Base-by-base conservation (phyloP, 2,888 invertebrate genomes). In the Pristionchus entomophagus region DNA sequence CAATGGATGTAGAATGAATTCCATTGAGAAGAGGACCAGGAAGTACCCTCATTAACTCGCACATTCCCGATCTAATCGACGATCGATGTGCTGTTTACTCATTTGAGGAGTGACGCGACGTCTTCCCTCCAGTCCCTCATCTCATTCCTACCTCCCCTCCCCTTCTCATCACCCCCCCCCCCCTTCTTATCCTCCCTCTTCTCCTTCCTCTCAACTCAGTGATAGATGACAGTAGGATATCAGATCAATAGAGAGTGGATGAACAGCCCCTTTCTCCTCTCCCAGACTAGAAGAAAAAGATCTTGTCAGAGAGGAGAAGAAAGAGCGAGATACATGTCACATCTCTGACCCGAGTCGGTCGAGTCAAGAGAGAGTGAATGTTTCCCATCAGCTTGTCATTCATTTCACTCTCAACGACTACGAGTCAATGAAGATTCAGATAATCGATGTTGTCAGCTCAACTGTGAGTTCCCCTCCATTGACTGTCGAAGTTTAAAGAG, bases 221-320 rank as follows among this genome's bases (percentile, higher is more conserved):
- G 69, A 69, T 69, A 69, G 69, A 69, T 69, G 69, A 69, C 69
- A 69, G 69, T 38, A 35, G 35, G 38, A 35, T 69, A 69, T 69
- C 69, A 69, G 69, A 69, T 69, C 69, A 69, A 69, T 69, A 69
- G 69, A n/a, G n/a, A 56, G 17, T 22, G 56, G n/a, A n/a, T 22
- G 69, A 69, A 69, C 41, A 41, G 51, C 78, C 78, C 51, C 45
- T 35, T 14, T 41, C 78, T 78, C 78, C 41, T 78, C 78, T 49
- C 22, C 12, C 29, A 41, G 41, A 26, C 32, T 12, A 59, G 29
- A 29, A 26, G 62, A 69, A 41, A 69, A 69, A 69, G 69, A 69
- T 69, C 69, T 69, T 69, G 69, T 69, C 41, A 78, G 29, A 14
- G 65, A 65, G 65, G n/a, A 26, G 51, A n/a, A 32, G 49, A 51